These are phyloP conservation scores for Prionace glauca DNA, from an alignment of 2,797 vertebrate genomes.

Conservation along the genomic window DNA sequence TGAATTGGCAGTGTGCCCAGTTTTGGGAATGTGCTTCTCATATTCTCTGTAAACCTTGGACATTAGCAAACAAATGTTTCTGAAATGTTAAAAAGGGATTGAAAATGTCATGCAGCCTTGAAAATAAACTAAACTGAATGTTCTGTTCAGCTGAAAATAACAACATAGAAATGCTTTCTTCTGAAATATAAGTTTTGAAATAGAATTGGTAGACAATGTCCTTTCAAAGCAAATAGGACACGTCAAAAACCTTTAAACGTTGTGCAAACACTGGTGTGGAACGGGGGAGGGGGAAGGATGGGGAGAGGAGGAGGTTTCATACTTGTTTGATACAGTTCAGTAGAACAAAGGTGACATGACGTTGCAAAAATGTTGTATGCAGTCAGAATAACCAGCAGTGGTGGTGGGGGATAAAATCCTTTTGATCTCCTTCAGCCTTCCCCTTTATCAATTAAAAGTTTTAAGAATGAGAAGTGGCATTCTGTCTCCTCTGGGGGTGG, in stretches of 20 bases:
- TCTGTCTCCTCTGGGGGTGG: not conserved
- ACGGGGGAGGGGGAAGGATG: not conserved
- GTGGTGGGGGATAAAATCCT: not conserved
- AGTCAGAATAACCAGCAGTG: not conserved
- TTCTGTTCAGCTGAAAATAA: not conserved
- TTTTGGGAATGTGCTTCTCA: conserved; percentile 28
- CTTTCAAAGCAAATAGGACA: not conserved
- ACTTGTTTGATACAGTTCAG: conserved; percentile 20
- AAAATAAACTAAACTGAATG: conserved; percentile 14
- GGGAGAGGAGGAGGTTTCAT: conserved; percentile 15
- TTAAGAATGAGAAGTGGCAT: not conserved
- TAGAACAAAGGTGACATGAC: conserved; percentile 25
- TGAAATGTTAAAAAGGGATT: not conserved
- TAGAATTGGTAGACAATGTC: not conserved
- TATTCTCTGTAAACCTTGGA: conserved; percentile 34
- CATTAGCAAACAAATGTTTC: conserved; percentile 35
- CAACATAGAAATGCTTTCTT: not conserved
- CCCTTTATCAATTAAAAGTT: not conserved
- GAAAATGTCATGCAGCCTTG: not conserved
- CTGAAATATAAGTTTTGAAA: not conserved
- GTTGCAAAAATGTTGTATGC: not conserved
- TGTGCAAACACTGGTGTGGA: not conserved
- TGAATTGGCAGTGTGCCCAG: conserved; percentile 28
- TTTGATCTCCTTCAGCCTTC: not conserved
- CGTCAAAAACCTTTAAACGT: not conserved